Percentiles rank a stretch among this genome's conserved stretches.
These are phyloP conservation scores for Tetheella fluctuosa DNA, from an alignment of 2,888 invertebrate species.

Conservation along the genomic window DNA sequence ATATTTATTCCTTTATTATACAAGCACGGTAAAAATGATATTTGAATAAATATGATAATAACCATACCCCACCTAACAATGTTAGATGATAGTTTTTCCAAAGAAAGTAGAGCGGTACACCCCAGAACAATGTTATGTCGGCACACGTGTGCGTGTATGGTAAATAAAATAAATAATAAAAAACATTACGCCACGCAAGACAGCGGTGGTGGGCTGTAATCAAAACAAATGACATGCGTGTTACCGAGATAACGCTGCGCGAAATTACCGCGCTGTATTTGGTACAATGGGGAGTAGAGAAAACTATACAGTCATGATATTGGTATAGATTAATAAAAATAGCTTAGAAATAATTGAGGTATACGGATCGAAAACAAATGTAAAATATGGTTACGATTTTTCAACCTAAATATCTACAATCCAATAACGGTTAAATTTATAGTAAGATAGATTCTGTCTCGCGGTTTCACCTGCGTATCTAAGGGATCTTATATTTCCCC, in stretches of 20 bases:
- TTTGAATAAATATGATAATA: not conserved
- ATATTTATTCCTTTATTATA: not conserved
- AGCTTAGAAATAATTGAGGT: too few species aligned
- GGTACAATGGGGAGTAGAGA: slow-evolving; percentile 26
- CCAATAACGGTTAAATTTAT: not conserved
- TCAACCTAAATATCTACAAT: not conserved
- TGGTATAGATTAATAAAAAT: too few species aligned
- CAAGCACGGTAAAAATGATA: not conserved
- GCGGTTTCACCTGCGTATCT: too few species aligned
- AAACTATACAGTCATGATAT: slow-evolving; percentile 5
- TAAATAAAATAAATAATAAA: slow-evolving; percentile 47
- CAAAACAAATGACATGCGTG: slow-evolving; percentile 68
- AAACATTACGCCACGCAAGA: slow-evolving; percentile 41
- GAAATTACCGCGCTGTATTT: slow-evolving; percentile 36
- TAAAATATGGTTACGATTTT: not conserved
- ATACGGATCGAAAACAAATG: not conserved
- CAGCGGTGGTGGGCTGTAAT: slow-evolving; percentile 51
- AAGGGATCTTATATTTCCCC: too few species aligned
- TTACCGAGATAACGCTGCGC: slow-evolving; percentile 44
- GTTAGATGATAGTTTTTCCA: slow-evolving; percentile 5
- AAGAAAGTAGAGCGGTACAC: not conserved
- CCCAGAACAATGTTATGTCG: slow-evolving; percentile 11
- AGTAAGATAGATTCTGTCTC: too few species aligned
- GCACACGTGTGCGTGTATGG: slow-evolving; percentile 5
- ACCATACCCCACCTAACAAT: slow-evolving; percentile 16